Evolutionary conservation across 2,113 vertebrate species (phyloP).

Genomic region (Leucosticte australis): DNA sequence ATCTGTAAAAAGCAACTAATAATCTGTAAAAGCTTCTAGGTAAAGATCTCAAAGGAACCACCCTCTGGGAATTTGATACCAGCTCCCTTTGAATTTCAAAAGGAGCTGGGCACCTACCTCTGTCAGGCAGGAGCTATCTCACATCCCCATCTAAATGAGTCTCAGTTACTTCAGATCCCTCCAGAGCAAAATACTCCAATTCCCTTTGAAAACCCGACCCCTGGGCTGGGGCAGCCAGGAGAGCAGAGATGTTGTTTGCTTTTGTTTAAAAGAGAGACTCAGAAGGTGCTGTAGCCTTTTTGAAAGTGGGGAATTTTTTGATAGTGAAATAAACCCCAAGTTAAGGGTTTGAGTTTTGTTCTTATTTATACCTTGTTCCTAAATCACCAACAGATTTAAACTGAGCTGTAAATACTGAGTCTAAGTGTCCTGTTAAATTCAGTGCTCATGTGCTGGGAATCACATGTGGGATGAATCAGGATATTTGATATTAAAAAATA

Average conservation of each 20-base stretch:
- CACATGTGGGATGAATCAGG: not conserved
- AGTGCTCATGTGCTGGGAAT: not conserved
- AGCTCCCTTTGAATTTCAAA: constrained; percentile 49
- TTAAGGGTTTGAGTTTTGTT: not conserved
- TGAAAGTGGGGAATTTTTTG: not conserved
- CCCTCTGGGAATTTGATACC: constrained; percentile 40
- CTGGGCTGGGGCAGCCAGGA: not conserved
- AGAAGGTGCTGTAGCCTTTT: not conserved
- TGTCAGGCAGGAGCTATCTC: constrained; percentile 42
- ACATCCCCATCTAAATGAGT: constrained; percentile 57
- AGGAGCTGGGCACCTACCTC: constrained; percentile 26
- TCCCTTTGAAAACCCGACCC: constrained; percentile 24
- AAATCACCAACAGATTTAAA: not conserved
- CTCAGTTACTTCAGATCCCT: constrained; percentile 28
- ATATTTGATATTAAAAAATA: not conserved
- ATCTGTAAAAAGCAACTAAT: constrained; percentile 52
- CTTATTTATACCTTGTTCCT: not conserved
- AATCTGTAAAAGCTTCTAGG: constrained; percentile 44
- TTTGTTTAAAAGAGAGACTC: not conserved
- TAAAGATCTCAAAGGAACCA: constrained; percentile 26
- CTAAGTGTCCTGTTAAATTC: not conserved
- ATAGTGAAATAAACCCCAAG: not conserved
- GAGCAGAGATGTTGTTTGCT: not conserved
- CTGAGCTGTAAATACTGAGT: not conserved
- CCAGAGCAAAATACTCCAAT: not conserved